Evolutionary conservation across 1,140 invertebrate species (phyloP), one percentile per base, ranked within the genome.

Genomic region (Homalodisca vitripennis): DNA sequence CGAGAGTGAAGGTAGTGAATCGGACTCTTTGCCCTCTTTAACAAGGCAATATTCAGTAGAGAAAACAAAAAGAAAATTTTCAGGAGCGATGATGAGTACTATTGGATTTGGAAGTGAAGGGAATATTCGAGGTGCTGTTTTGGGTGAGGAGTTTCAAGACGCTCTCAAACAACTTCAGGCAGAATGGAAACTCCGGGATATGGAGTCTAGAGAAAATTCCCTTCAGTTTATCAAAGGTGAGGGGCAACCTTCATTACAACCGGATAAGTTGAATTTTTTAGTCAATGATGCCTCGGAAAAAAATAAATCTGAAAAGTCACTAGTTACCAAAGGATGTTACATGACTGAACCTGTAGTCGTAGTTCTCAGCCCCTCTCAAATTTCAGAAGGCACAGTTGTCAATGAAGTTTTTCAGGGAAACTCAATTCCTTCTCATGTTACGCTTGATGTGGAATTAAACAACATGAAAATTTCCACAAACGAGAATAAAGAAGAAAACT

Each of bases 1-100:
- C 20, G 89, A 90, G 73, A 85, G 84, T 12, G 87, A 88, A 73
- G 84, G 86, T 1, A 86, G 87, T 72, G 80, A 82, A 68, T 72
- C 74, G 1, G 80, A 82, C 55, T 75, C 76, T 22, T 67, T 75
- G 27, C 71, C 74, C 1, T 73, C 72, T 41, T 71, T 74, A 10
- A 71, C 68, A 17, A 31, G 68, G 14, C 70, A 74, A 27, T 71
- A 70, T 20, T 74, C 66, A 20, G 66, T 71, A 14, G 74, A 66
- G 62, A 74, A 72, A 62, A 65, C 41, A 31, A 62, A 46, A n/a
- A 41, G 29, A 17, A 67, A 47, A 47, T 32, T 53, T 3, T 51
- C 24, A 13, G 24, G 17, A 2, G 57, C 72, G 2, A 65, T 71
- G 6, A 71, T 70, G 62, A 73, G 72, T 24, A 74, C 73, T 68